Conservation (phyloP, 2,888 invertebrate species). For the Selenia dentaria region DNA sequence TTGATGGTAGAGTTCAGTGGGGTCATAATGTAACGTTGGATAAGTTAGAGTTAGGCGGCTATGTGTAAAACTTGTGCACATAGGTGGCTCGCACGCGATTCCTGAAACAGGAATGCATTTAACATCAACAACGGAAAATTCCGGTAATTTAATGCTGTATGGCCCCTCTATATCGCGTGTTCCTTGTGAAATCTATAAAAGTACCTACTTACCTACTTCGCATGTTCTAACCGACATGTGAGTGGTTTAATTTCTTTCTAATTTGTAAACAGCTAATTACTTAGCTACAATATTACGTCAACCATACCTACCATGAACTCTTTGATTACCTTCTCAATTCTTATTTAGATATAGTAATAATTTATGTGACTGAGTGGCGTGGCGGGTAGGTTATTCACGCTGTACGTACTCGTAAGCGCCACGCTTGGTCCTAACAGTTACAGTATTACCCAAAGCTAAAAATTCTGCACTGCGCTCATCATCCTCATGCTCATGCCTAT, state of each 20-base stretch:
- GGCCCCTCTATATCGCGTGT: slow-evolving; percentile 66
- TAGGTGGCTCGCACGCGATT: slow-evolving; percentile 66
- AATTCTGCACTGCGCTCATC: too few species aligned
- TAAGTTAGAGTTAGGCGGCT: slow-evolving; percentile 29
- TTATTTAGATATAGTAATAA: too few species aligned
- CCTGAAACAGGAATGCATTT: slow-evolving; percentile 73
- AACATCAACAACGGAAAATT: slow-evolving; percentile 73
- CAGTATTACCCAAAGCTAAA: too few species aligned
- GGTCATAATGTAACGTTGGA: slow-evolving; percentile 18
- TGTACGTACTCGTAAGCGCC: too few species aligned
- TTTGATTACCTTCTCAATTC: too few species aligned
- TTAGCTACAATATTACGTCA: too few species aligned
- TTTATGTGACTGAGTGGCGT: too few species aligned
- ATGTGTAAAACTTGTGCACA: slow-evolving; percentile 47
- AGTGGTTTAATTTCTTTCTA: slow-evolving; percentile 1
- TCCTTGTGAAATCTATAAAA: slow-evolving; percentile 54
- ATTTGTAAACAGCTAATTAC: too few species aligned
- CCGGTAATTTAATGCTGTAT: slow-evolving; percentile 70
- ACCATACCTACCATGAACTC: too few species aligned
- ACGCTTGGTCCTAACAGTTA: too few species aligned
- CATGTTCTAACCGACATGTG: slow-evolving; percentile 31
- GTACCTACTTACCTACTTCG: slow-evolving; percentile 16
- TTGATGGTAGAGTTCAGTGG: slow-evolving; percentile 6
- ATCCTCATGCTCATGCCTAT: too few species aligned
- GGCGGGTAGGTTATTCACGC: too few species aligned